phyloP scores from a whole-genome alignment of 2,113 vertebrate species.

The Vulpes vulpes region DNA sequence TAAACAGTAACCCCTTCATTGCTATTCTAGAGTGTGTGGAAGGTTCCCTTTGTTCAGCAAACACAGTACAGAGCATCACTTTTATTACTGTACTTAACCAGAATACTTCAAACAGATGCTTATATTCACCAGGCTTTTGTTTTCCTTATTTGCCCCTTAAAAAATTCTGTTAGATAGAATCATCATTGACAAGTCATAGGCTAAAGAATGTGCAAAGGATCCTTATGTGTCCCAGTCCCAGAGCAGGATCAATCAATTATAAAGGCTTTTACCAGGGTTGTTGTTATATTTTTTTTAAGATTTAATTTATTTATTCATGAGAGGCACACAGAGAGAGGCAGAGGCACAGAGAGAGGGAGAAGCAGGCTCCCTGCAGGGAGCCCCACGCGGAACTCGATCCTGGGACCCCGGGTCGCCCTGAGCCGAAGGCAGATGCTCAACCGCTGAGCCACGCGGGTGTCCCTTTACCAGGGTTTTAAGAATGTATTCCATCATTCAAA shows the following conservation, averaged over 20 bases:
- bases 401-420: too few species aligned
- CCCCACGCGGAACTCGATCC: too few species aligned
- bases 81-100: slow-evolving; percentile 82
- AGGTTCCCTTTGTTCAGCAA: slow-evolving; percentile 72
- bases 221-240: background rate
- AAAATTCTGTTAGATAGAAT: slow-evolving; percentile 19
- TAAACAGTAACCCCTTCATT: slow-evolving; percentile 72
- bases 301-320: too few species aligned
- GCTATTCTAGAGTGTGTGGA: slow-evolving; percentile 15
- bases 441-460: too few species aligned
- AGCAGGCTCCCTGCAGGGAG: too few species aligned
- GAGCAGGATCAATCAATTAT: background rate
- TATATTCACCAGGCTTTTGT: slow-evolving; percentile 78
- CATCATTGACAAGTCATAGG: background rate
- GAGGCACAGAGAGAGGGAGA: too few species aligned
- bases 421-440: too few species aligned
- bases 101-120: slow-evolving; percentile 82
- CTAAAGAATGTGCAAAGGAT: background rate
- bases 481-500: background rate
- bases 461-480: too few species aligned
- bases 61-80: slow-evolving; percentile 73
- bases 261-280: background rate
- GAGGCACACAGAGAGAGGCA: too few species aligned
- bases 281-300: too few species aligned
- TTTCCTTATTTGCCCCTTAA: slow-evolving; percentile 16